Percentiles rank a stretch among this genome's conserved stretches.
Conservation (phyloP, 2,797 vertebrate species). For the Myotis pilosus region DNA sequence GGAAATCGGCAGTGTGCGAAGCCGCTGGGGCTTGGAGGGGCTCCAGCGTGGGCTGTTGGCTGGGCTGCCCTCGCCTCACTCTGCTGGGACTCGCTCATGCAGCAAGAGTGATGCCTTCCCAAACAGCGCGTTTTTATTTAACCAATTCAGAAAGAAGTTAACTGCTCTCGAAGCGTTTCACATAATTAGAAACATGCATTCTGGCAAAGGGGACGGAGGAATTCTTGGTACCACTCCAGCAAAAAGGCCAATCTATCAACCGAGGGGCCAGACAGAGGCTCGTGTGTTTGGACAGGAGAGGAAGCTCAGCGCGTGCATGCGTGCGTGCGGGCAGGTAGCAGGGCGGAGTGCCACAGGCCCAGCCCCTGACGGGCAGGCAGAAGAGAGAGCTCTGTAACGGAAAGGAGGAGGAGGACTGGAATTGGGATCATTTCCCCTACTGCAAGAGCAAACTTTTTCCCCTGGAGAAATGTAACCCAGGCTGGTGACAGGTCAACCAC, state of each 20-base stretch:
- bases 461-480: background rate
- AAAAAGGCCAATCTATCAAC: constrained; percentile 64
- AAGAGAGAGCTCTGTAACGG: background rate
- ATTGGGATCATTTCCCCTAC: background rate
- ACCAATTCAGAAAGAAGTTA: constrained; percentile 62
- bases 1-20: fast-evolving
- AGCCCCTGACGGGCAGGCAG: background rate
- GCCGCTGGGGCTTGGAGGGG: background rate
- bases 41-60: background rate
- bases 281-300: background rate
- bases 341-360: background rate
- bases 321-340: background rate
- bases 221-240: constrained; percentile 74
- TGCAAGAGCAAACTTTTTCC: background rate
- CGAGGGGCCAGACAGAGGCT: background rate
- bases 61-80: background rate
- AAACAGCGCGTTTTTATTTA: background rate
- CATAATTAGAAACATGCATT: constrained; percentile 76
- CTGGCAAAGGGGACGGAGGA: constrained; percentile 61
- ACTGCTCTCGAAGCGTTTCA: constrained; percentile 57
- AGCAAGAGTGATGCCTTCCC: background rate
- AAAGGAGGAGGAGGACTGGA: background rate
- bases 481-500: background rate
- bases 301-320: background rate
- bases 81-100: background rate